Base-by-base conservation (phyloP, 2,113 vertebrate species). In the Neogale vison region DNA sequence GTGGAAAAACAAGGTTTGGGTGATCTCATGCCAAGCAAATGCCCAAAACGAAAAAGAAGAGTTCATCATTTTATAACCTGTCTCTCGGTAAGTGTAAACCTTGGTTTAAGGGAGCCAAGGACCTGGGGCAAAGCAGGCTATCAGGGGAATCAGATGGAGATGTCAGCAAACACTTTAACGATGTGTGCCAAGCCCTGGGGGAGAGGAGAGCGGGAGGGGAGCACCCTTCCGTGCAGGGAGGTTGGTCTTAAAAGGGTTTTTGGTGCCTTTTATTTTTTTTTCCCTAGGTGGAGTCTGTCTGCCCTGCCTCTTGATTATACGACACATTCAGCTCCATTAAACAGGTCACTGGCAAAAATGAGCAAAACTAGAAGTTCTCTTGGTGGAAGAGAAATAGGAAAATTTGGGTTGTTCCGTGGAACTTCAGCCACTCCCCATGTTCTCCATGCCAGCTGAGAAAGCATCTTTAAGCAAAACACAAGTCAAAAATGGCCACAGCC, bases 1-100 rank as follows among this genome's bases (percentile, higher is more conserved):
- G 67, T 95, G 93, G 71, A 47, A 94, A 96, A 95, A 86, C 93
- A 95, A 96, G 82, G 15, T 82, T 95, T 92, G 39, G 83, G 69
- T 89, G 65, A 85, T 77, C 77, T 39, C 18, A 1, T 63, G 84
- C 84, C 92, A 97, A 96, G 71, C 79, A 95, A 82, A 63, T 90
- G 71, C 69, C n/a, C 86, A 8, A 45, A 80, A 77, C 76, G 20
- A 86, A 91, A 96, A 92, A 84, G 24, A 79, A 96, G 55, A 92
- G 63, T 67, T 90, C 42, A 65, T 95, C 59, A 20, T 95, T 95
- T 97, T 88, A 96, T 83, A 93, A 93, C 24, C 42, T 63, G 52
- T 47, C 24, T 95, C 47, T 13, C 45, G 61, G 92, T 61, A 88
- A 95, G 90, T 34, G 26, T 88, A 92, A 96, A 97, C 71, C 52